Conservation (phyloP, 1,140 invertebrate genomes). For the Piezodorus guildinii region DNA sequence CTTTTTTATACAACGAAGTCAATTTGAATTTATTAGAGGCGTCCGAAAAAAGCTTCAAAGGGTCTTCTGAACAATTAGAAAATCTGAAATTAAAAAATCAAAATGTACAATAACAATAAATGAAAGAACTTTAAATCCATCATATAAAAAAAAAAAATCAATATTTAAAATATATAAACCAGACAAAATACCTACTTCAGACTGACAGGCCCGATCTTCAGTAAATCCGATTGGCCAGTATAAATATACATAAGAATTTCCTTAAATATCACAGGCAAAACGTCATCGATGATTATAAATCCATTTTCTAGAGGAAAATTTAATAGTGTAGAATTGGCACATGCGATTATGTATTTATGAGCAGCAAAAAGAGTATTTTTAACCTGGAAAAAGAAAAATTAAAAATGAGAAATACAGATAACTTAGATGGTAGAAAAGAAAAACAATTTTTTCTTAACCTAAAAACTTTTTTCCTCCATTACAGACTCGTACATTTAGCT, state of each 20-base stretch:
- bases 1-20: slow-evolving; percentile 1
- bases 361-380: slow-evolving; percentile 41
- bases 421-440: too few relatives aligned
- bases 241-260: slow-evolving; percentile 54
- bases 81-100: slow-evolving; percentile 1
- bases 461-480: too few relatives aligned
- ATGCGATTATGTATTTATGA: slow-evolving; percentile 55
- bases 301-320: slow-evolving; percentile 6
- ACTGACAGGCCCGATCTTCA: slow-evolving; percentile 38
- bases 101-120: not conserved
- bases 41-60: slow-evolving; percentile 45
- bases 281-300: slow-evolving; percentile 36
- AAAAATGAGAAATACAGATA: not conserved
- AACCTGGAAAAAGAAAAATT: slow-evolving; percentile 33
- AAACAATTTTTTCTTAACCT: not conserved
- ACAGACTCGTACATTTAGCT: too few relatives aligned
- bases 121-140: not conserved
- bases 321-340: slow-evolving; percentile 2
- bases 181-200: slow-evolving; percentile 27
- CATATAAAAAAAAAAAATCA: not conserved
- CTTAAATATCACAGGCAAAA: slow-evolving; percentile 48
- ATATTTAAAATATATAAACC: not conserved
- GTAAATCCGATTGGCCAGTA: slow-evolving; percentile 49
- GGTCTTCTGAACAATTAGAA: slow-evolving; percentile 31
- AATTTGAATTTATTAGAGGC: slow-evolving; percentile 34